phyloP scores from a whole-genome alignment of 1,140 invertebrate genomes.

The Drosophila albomicans region DNA sequence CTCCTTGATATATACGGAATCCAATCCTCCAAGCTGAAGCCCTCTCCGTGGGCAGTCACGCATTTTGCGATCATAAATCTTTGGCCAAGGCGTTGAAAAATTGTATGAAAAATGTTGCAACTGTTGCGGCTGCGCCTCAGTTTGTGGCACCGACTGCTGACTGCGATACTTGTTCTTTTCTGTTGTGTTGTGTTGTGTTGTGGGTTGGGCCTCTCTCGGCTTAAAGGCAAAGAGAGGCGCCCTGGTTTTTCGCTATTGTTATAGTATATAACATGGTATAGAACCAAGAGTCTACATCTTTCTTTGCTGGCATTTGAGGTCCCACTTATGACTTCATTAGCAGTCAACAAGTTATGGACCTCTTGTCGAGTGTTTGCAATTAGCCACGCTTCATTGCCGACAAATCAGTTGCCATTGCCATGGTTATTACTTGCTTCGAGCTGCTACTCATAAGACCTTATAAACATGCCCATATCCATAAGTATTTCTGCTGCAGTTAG shows the following conservation, averaged over 20 bases:
- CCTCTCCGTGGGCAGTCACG: conserved; percentile 69
- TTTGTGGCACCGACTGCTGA: conserved; percentile 25
- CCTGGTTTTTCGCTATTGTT: conserved; percentile 27
- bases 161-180: conserved; percentile 2
- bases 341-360: conserved; percentile 65
- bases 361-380: conserved; percentile 65
- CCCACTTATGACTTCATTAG: conserved; percentile 73
- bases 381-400: conserved; percentile 72
- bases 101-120: conserved; percentile 61
- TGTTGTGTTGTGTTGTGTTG: neutral
- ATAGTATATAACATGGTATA: conserved; percentile 6
- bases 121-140: conserved; percentile 50
- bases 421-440: conserved; percentile 36
- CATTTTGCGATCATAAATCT: conserved; percentile 74
- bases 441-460: conserved; percentile 10
- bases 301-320: conserved; percentile 21
- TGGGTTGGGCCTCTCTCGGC: conserved; percentile 24
- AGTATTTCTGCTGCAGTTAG: conserved; percentile 43
- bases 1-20: conserved; percentile 1
- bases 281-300: neutral
- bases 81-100: conserved; percentile 74
- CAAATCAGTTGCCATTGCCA: conserved; percentile 65
- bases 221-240: conserved; percentile 43
- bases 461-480: conserved; percentile 6
- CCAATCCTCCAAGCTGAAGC: neutral